Evolutionary conservation across 2,888 invertebrate genomes (phyloP), one percentile per base, ranked within the genome.

Genomic region (Aelia acuminata): DNA sequence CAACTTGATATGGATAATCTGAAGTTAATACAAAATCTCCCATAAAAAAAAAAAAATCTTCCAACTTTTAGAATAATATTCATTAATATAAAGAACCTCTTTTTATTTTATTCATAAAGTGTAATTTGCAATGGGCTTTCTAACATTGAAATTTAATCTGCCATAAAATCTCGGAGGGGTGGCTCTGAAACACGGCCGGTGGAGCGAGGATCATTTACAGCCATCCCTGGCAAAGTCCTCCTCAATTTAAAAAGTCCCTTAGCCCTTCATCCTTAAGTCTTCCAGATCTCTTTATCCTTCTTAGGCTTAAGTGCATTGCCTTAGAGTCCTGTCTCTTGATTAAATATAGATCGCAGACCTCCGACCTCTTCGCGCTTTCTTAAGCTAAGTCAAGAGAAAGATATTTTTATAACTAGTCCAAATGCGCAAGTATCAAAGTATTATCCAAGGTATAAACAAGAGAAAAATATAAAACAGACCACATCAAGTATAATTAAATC

Each of bases 221-320:
- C 63, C 35, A 70, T 70, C 35, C 15, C 63, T 70, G 35, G 35
- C 63, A 2, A 35, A 70, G 63, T 70, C 63, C 31, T 53, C 22
- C 26, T 70, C 63, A 70, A 70, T 70, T 70, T 70, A 70, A 70
- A 70, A 70, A 70, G 63, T 70, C 63, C 35, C 63, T 70, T 70
- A 70, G 63, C 63, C 35, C 63, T 57, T 57, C 57, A 57, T 57
- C 57, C 57, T 70, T 70, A 70, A 70, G 63, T 70, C 63, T 70
- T 70, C 63, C 35, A 70, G 63, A 70, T 70, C 63, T 70, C 63
- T 70, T 70, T 70, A 70, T 70, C 63, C 63, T 70, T 35, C 63
- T 70, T 70, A 70, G 63, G 63, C 63, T 70, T 70, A 70, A 70
- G 63, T 70, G 63, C 63, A 70, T 70, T 70, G 63, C 63, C 63